Conservation (phyloP, 2,888 invertebrate species). For the Xestia rhomboidea region DNA sequence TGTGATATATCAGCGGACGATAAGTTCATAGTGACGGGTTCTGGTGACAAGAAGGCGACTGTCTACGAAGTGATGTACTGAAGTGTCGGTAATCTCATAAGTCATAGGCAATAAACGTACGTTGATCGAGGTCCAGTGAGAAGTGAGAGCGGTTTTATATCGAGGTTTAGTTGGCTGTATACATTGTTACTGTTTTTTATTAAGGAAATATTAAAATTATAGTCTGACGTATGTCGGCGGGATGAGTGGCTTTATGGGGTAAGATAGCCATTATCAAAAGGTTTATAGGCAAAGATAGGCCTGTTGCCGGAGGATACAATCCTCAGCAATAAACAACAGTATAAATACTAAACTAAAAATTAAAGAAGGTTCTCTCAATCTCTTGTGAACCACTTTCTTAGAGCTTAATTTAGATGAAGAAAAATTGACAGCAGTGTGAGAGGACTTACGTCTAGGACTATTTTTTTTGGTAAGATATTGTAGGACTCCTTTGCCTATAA, state of each 20-base stretch:
- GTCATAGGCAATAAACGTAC: slow-evolving; percentile 70
- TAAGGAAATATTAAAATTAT: slow-evolving; percentile 41
- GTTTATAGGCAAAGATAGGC: slow-evolving; percentile 26
- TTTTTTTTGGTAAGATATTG: slow-evolving; percentile 28
- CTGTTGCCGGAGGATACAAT: slow-evolving; percentile 41
- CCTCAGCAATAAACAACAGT: slow-evolving; percentile 27
- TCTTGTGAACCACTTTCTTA: slow-evolving; percentile 49
- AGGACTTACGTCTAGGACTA: slow-evolving; percentile 39
- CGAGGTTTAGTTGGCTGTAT: slow-evolving; percentile 68
- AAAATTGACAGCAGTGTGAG: slow-evolving; percentile 52
- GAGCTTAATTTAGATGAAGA: slow-evolving; percentile 54
- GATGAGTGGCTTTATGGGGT: slow-evolving; percentile 17
- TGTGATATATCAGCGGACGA: slow-evolving; percentile 99
- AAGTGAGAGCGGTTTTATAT: slow-evolving; percentile 70
- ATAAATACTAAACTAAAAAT: slow-evolving; percentile 35
- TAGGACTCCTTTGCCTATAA: slow-evolving; percentile 20
- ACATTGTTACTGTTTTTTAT: slow-evolving; percentile 49
- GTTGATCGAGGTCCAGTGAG: slow-evolving; percentile 74
- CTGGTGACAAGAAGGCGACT: slow-evolving; percentile 99
- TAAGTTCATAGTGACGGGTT: slow-evolving; percentile 99
- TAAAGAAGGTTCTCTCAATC: slow-evolving; percentile 40
- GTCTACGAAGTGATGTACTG: slow-evolving; percentile 98
- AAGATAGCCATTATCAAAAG: neutral
- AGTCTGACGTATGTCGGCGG: slow-evolving; percentile 6
- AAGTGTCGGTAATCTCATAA: slow-evolving; percentile 74